Evolutionary conservation across 1,140 invertebrate species (phyloP).

Genomic region (Wiebesia pumilae): DNA sequence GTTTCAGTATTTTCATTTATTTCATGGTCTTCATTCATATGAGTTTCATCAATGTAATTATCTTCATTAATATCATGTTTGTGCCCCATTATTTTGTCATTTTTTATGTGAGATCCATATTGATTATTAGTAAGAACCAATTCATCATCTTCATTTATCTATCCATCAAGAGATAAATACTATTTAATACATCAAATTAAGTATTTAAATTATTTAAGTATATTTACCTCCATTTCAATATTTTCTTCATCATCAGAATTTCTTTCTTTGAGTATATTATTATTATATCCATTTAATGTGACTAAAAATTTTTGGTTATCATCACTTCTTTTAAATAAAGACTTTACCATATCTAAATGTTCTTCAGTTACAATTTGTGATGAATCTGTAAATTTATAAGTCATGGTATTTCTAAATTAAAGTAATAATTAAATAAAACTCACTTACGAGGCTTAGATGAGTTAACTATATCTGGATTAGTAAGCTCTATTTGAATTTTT

Average conservation of each 20-base stretch:
- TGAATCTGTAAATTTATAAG: constrained; percentile 30
- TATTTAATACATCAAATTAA: background rate
- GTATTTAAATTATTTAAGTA: background rate
- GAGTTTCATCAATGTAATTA: background rate
- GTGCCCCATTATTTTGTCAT: constrained; percentile 62
- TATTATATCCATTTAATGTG: constrained; percentile 72
- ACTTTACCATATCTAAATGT: constrained; percentile 71
- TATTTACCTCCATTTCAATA: constrained; percentile 69
- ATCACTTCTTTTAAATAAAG: constrained; percentile 71
- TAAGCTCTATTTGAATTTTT: constrained; percentile 71
- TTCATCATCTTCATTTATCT: constrained; percentile 72
- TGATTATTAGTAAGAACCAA: constrained; percentile 60
- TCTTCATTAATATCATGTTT: constrained; percentile 37
- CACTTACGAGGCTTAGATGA: constrained; percentile 66
- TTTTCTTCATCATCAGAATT: constrained; percentile 67
- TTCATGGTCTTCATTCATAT: constrained; percentile 1
- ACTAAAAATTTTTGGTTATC: constrained; percentile 73
- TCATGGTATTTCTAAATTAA: background rate
- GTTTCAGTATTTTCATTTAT: background rate
- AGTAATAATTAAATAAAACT: constrained; percentile 4
- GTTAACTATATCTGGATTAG: constrained; percentile 59
- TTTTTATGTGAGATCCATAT: constrained; percentile 58
- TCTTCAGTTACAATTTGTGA: constrained; percentile 59
- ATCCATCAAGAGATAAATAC: constrained; percentile 40
- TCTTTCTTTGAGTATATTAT: constrained; percentile 65